Percentiles rank a stretch among this genome's conserved stretches.
Evolutionary conservation across 2,888 invertebrate genomes (phyloP).

Genomic region (Gerris lacustris): DNA sequence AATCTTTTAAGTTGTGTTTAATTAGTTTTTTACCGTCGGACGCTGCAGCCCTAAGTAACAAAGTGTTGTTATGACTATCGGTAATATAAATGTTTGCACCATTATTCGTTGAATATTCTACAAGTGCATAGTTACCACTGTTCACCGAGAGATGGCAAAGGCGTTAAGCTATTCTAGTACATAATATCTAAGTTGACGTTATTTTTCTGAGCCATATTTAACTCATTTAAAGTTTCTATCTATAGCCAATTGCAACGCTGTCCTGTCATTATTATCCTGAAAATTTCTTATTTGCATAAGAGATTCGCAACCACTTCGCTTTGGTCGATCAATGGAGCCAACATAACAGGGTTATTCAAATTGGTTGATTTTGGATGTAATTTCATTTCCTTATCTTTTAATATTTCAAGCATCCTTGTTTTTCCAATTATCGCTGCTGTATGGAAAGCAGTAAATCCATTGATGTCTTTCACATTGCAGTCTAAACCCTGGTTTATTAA

Average conservation of each 20-base stretch:
- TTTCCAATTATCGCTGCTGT: not conserved
- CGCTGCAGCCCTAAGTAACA: not conserved
- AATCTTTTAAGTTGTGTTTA: not conserved
- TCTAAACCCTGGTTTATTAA: not conserved
- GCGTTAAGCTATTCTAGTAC: not conserved
- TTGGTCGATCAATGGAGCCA: not conserved
- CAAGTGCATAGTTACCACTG: not conserved
- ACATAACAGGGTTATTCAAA: not conserved
- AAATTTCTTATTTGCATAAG: not conserved
- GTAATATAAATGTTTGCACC: not conserved
- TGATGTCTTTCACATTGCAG: not conserved
- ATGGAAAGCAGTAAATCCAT: not conserved
- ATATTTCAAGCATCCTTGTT: not conserved
- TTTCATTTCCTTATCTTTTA: not conserved
- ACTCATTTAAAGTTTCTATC: not conserved
- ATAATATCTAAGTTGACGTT: not conserved
- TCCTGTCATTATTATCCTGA: not conserved
- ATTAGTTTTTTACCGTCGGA: not conserved
- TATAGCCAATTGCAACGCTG: not conserved
- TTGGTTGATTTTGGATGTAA: not conserved
- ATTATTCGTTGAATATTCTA: not conserved
- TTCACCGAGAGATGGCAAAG: not conserved
- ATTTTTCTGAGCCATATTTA: not conserved
- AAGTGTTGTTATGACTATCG: not conserved
- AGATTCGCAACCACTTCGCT: not conserved